These are phyloP conservation scores for Cepphus grylle DNA, from an alignment of 2,113 vertebrate genomes.

Conservation along the genomic window DNA sequence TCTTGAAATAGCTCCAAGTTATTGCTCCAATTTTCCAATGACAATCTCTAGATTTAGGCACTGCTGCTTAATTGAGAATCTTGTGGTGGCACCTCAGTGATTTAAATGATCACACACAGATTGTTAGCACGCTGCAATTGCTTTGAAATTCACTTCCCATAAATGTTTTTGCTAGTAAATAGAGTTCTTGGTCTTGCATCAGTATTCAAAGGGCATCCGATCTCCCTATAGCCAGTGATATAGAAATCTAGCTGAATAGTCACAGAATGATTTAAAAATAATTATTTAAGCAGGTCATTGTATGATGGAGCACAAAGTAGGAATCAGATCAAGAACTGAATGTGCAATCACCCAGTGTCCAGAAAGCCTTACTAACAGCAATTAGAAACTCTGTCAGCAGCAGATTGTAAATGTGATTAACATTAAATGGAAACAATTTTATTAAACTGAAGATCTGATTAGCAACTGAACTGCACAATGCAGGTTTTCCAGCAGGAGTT, in stretches of 20 bases:
- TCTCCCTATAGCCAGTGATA: neutral
- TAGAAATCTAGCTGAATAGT: neutral
- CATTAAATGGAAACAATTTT: conserved; percentile 25
- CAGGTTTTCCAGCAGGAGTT: neutral
- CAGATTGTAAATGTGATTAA: conserved; percentile 29
- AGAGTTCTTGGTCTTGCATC: neutral
- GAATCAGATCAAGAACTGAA: neutral
- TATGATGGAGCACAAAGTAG: neutral
- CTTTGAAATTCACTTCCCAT: neutral
- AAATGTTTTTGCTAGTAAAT: neutral
- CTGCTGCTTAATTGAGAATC: neutral
- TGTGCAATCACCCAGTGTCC: neutral
- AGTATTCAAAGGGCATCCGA: neutral
- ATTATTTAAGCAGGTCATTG: neutral
- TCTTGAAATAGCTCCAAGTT: neutral
- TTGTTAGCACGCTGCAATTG: neutral
- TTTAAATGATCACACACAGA: neutral
- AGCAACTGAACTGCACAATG: neutral
- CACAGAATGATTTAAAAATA: neutral
- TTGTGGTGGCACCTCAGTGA: neutral
- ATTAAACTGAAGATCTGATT: conserved; percentile 29
- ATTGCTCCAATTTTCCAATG: neutral
- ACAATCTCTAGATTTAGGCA: neutral
- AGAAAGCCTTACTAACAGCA: neutral
- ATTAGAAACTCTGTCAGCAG: neutral